Conservation (phyloP, 1,140 invertebrate species). For the Babylonia areolata region DNA sequence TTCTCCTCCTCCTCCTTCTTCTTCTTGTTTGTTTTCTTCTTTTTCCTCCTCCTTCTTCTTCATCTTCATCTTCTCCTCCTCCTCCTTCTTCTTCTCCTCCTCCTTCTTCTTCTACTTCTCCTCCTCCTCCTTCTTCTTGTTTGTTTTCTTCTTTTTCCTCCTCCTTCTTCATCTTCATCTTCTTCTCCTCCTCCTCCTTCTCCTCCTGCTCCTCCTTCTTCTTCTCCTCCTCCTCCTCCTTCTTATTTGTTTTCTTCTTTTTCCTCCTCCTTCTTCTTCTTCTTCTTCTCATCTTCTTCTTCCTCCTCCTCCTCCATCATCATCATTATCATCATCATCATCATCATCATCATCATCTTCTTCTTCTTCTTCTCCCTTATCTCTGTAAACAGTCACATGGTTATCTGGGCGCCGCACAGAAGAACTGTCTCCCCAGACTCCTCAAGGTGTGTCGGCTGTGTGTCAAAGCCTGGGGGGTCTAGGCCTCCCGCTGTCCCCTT, state of each 20-base stretch:
- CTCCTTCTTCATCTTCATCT: too few species aligned
- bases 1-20: neutral
- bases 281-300: too few species aligned
- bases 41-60: neutral
- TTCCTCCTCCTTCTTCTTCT: neutral
- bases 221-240: neutral
- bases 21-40: neutral
- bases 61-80: neutral
- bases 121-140: neutral
- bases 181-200: too few species aligned
- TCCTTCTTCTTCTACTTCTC: neutral
- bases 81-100: neutral
- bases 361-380: too few species aligned
- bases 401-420: too few species aligned
- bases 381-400: too few species aligned
- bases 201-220: neutral
- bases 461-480: too few species aligned
- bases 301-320: neutral
- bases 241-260: slow-evolving; percentile 11
- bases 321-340: too few species aligned
- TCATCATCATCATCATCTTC: too few species aligned
- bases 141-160: neutral
- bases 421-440: too few species aligned
- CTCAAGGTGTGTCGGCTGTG: too few species aligned
- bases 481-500: too few species aligned